Evolutionary conservation across 1,140 invertebrate genomes (phyloP).

Genomic region (Manduca sexta): DNA sequence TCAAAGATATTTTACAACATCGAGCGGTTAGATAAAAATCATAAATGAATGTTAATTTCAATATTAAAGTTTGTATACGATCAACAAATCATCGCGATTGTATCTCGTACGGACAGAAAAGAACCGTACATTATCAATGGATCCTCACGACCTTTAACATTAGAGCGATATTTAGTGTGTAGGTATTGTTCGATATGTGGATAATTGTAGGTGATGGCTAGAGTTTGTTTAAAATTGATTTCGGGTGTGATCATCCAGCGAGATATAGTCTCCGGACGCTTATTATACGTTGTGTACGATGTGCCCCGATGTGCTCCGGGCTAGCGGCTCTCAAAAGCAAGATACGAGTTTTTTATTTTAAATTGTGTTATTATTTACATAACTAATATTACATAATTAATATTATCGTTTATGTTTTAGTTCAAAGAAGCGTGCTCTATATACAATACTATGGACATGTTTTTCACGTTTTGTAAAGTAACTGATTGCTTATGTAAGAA

Average conservation of each 20-base stretch:
- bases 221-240: conserved; percentile 71
- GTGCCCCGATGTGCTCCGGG: no score
- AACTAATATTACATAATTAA: not conserved
- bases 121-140: conserved; percentile 47
- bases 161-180: conserved; percentile 40
- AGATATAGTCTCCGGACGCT: conserved; percentile 43
- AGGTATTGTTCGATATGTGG: conserved; percentile 51
- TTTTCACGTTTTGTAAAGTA: no score
- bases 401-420: no score
- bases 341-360: no score
- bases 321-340: not conserved
- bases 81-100: conserved; percentile 65
- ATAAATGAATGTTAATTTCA: conserved; percentile 65
- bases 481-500: no score
- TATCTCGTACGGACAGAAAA: conserved; percentile 57
- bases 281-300: conserved; percentile 40
- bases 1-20: conserved; percentile 6
- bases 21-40: conserved; percentile 40
- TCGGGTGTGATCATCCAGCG: conserved; percentile 41
- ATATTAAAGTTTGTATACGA: conserved; percentile 59
- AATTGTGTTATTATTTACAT: not conserved
- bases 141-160: conserved; percentile 56
- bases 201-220: conserved; percentile 62
- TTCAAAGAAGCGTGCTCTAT: no score
- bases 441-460: no score